Percentiles rank a stretch among this genome's conserved stretches.
phyloP scores from a whole-genome alignment of 1,140 invertebrate genomes.

The Drosophila sulfurigaster region DNA sequence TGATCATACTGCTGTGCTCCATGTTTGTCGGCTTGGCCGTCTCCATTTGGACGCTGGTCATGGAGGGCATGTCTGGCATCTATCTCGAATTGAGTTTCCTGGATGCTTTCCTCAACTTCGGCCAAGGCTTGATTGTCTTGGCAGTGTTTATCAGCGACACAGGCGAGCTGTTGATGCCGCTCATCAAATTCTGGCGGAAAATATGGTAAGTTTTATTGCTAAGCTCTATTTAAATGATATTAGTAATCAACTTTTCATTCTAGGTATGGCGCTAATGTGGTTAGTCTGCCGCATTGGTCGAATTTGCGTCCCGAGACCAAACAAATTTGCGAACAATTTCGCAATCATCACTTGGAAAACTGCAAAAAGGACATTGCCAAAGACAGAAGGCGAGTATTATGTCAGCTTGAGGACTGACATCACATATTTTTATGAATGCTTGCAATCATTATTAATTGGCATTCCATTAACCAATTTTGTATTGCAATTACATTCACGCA shows the following conservation, averaged over 20 bases:
- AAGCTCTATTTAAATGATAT: not conserved
- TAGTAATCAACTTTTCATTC: not conserved
- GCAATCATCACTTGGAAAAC: constrained; percentile 92
- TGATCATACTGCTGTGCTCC: constrained; percentile 92
- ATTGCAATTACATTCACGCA: constrained; percentile 21
- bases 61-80: constrained; percentile 94
- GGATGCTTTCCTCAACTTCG: constrained; percentile 94
- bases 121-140: constrained; percentile 94
- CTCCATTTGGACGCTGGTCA: constrained; percentile 93
- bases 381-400: constrained; percentile 86
- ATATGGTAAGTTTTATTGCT: constrained; percentile 84
- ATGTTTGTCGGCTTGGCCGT: constrained; percentile 96
- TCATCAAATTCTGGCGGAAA: constrained; percentile 87
- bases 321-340: constrained; percentile 95
- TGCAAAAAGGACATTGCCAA: constrained; percentile 92
- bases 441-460: not conserved
- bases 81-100: constrained; percentile 96
- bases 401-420: not conserved
- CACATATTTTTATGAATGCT: not conserved
- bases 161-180: constrained; percentile 89
- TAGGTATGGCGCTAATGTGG: constrained; percentile 89
- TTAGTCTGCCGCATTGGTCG: constrained; percentile 90
- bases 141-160: constrained; percentile 94
- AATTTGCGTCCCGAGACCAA: constrained; percentile 91
- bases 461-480: constrained; percentile 1